Evolutionary conservation across 2,797 vertebrate species (phyloP), one percentile per base, ranked within the genome.

Genomic region (Lates japonicus): DNA sequence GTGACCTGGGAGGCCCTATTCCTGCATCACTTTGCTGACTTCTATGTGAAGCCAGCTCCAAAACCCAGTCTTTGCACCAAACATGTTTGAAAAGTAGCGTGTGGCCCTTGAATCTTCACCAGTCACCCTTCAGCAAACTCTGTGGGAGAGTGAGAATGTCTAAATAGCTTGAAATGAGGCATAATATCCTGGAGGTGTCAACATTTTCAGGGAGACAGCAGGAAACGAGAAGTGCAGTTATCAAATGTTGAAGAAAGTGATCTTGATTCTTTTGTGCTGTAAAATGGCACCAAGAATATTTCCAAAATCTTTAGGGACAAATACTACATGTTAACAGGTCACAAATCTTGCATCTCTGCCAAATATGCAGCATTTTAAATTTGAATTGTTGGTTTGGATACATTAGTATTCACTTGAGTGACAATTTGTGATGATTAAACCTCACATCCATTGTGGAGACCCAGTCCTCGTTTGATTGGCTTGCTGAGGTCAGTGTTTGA

Each of bases 181-280:
- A 44, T 49, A 39, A 64, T 74, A 85, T 90, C 74, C 86, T 70
- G 63, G 64, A 85, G 83, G 81, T 85, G 78, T 86, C 71, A 62
- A 66, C 75, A 73, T 72, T 73, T 60, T 64, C 35, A 70, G 55
- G 84, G 44, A 86, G 67, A 52, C 65, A 62, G 68, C 78, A 20
- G 35, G 37, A 81, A 85, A 70, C 46, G 76, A 19, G 52, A 64
- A 72, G 71, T 70, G 78, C 51, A 70, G 55, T 73, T 77, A 70
- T 84, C 71, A 80, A 76, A 83, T 29, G 42, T 3, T 70, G 75
- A 78, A 78, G 58, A 74, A 81, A 70, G 52, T 25, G 67, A 84
- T 84, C 31, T 41, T 6, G 42, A 61, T 61, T 63, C 63, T 72
- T 78, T 63, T 59, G n/a, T 80, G 74, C 14, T 13, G 31, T 13